These are phyloP conservation scores for Troides helena DNA, from an alignment of 2,888 invertebrate genomes.

Conservation along the genomic window DNA sequence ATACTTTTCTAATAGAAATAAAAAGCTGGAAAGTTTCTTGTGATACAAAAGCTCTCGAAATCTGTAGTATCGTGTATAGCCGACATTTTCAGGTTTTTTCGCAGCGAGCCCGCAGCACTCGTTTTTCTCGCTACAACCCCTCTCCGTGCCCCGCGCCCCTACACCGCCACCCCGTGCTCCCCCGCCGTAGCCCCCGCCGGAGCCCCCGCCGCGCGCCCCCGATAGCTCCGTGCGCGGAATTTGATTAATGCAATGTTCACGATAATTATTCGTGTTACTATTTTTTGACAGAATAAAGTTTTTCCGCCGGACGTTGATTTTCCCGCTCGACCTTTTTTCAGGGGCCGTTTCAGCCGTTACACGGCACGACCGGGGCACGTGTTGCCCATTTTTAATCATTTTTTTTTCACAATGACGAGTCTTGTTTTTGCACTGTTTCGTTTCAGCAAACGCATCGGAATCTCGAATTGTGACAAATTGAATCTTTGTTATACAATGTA, in stretches of 20 bases:
- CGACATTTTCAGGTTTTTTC: constrained; percentile 73
- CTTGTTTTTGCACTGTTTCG: too few relatives aligned
- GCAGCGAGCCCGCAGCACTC: constrained; percentile 72
- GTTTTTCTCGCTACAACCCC: constrained; percentile 58
- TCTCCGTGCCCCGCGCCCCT: constrained; percentile 34
- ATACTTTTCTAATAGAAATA: too few relatives aligned
- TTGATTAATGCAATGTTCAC: constrained; percentile 80
- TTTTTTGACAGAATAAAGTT: constrained; percentile 76
- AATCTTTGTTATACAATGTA: too few relatives aligned
- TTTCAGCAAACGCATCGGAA: too few relatives aligned
- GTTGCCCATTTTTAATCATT: constrained; percentile 9
- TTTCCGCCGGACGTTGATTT: constrained; percentile 53
- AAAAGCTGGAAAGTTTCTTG: too few relatives aligned
- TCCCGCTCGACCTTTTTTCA: constrained; percentile 37
- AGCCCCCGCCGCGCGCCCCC: constrained; percentile 37
- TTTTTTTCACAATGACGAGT: neutral
- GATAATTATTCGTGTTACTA: constrained; percentile 79
- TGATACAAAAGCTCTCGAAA: too few relatives aligned
- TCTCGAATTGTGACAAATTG: too few relatives aligned
- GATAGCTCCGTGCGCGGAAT: constrained; percentile 77
- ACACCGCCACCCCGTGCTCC: neutral
- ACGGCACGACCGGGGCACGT: constrained; percentile 28
- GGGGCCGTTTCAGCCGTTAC: constrained; percentile 28
- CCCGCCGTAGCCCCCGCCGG: too few relatives aligned
- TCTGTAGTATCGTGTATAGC: constrained; percentile 36